phyloP scores from a whole-genome alignment of 1,140 invertebrate species.

The Agrilus planipennis region DNA sequence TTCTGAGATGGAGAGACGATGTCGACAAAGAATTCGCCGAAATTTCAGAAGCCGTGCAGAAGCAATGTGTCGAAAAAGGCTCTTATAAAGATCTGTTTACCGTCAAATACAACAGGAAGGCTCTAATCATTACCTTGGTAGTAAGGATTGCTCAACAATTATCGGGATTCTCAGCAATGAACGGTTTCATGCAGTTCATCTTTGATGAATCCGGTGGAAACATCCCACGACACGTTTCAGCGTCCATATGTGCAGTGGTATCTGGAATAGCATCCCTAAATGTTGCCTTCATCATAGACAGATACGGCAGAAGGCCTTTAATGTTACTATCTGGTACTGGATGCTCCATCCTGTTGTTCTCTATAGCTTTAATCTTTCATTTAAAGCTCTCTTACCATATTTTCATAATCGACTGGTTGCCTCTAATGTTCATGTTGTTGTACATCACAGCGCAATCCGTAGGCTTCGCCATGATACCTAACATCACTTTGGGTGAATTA shows the following conservation, averaged over 20 bases:
- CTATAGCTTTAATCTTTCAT: too few relatives aligned
- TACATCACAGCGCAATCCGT: too few relatives aligned
- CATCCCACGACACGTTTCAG: constrained; percentile 47
- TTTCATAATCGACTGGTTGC: too few relatives aligned
- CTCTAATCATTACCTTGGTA: constrained; percentile 21
- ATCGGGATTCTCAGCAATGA: constrained; percentile 11
- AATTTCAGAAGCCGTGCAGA: constrained; percentile 13
- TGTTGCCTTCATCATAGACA: neutral
- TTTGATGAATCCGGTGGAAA: constrained; percentile 32
- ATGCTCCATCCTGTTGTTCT: neutral
- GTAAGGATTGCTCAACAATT: constrained; percentile 11
- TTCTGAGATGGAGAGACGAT: constrained; percentile 22
- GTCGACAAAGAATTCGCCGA: constrained; percentile 20
- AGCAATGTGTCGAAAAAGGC: constrained; percentile 15
- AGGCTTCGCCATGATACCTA: too few relatives aligned
- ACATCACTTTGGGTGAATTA: too few relatives aligned
- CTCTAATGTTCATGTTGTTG: too few relatives aligned
- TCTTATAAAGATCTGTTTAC: constrained; percentile 22
- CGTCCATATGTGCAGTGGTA: constrained; percentile 23
- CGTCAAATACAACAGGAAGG: constrained; percentile 34
- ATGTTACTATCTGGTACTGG: neutral
- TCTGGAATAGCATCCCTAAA: too few relatives aligned
- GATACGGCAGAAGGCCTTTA: neutral
- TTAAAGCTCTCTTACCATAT: too few relatives aligned
- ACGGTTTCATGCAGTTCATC: constrained; percentile 5